These are phyloP conservation scores for Malthinus flaveolus DNA, from an alignment of 2,888 invertebrate genomes.

Conservation along the genomic window DNA sequence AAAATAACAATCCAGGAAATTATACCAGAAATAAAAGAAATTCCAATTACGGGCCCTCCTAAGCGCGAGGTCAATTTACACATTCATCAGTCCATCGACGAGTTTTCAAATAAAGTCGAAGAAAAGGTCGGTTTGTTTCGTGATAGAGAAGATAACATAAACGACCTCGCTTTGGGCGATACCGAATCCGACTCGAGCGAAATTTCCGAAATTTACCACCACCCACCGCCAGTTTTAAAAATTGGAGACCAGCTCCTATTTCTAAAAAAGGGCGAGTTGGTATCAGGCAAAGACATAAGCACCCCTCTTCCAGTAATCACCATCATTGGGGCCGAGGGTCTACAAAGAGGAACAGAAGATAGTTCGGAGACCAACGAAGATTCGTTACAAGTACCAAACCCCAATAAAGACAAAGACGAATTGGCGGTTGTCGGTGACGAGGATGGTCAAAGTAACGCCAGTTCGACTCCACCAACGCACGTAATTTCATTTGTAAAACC, in stretches of 20 bases:
- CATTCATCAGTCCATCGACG: slow-evolving; percentile 8
- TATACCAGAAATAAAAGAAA: slow-evolving; percentile 56
- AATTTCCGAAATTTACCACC: slow-evolving; percentile 49
- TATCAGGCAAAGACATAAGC: slow-evolving; percentile 48
- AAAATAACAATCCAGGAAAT: slow-evolving; percentile 64
- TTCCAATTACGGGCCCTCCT: slow-evolving; percentile 48
- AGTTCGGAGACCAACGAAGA: slow-evolving; percentile 38
- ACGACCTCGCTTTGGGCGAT: slow-evolving; percentile 33
- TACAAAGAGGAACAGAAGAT: slow-evolving; percentile 50
- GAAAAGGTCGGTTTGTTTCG: neutral
- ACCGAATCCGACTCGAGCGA: slow-evolving; percentile 50
- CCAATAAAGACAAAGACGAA: slow-evolving; percentile 34
- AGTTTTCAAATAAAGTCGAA: neutral
- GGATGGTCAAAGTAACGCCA: neutral
- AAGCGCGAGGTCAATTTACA: slow-evolving; percentile 37
- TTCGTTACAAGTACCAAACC: slow-evolving; percentile 14
- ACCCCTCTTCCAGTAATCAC: slow-evolving; percentile 52
- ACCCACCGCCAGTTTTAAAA: slow-evolving; percentile 49
- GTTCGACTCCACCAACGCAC: neutral
- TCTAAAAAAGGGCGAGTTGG: slow-evolving; percentile 48
- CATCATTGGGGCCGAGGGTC: slow-evolving; percentile 55
- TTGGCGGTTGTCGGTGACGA: slow-evolving; percentile 29
- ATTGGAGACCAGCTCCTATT: slow-evolving; percentile 52
- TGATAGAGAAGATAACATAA: slow-evolving; percentile 6
- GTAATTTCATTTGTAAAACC: slow-evolving; percentile 19